Evolutionary conservation across 2,797 vertebrate species (phyloP).

Genomic region (Cyclura pinguis): DNA sequence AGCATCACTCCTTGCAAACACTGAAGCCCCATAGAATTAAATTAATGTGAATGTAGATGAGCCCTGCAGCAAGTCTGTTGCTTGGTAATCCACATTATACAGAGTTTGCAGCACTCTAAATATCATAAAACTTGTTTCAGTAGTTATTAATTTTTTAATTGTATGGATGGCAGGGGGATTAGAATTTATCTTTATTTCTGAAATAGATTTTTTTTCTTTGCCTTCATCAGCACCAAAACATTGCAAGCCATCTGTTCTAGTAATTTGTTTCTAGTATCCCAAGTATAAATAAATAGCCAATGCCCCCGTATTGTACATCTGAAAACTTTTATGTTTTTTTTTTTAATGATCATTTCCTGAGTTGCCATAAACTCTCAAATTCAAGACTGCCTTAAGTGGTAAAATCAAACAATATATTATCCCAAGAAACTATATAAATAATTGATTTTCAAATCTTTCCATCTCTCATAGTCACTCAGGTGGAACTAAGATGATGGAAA

Average conservation of each 20-base stretch:
- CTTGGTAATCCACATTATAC: background rate
- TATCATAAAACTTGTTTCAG: conserved; percentile 25
- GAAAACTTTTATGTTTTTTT: conserved; percentile 39
- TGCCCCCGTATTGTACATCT: background rate
- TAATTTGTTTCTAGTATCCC: background rate
- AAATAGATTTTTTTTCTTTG: background rate
- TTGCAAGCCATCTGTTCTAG: conserved; percentile 30
- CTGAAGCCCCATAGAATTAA: conserved; percentile 8
- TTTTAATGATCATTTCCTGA: conserved; percentile 15
- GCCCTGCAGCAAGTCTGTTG: background rate
- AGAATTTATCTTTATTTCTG: conserved; percentile 17
- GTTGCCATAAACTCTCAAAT: conserved; percentile 14
- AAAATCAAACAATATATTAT: background rate
- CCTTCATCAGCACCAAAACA: conserved; percentile 2
- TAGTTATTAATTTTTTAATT: conserved; percentile 26
- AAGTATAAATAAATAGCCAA: background rate
- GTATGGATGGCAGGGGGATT: background rate
- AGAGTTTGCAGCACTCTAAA: background rate
- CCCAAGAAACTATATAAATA: background rate
- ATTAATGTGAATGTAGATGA: conserved; percentile 6
- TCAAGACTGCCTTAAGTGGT: background rate
- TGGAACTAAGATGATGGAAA: background rate
- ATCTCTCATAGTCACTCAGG: background rate
- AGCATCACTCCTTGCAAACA: background rate
- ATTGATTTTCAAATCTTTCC: background rate